Percentiles rank a stretch among this genome's conserved stretches.
Conservation (phyloP, 2,113 vertebrate species). For the Natator depressus region DNA sequence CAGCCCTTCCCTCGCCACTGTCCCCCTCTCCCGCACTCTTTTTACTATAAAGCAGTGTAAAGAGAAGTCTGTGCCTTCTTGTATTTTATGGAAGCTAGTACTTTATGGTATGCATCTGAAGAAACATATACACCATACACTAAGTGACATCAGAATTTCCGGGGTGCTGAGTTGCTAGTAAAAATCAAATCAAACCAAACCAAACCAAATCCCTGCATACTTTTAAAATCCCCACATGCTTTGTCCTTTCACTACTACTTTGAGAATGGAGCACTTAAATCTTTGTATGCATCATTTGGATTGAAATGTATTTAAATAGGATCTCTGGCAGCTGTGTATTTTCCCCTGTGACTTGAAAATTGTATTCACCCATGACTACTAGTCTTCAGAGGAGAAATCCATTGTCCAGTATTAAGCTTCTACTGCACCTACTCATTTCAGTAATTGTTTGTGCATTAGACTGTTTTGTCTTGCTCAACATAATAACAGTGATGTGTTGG, state of each 20-base stretch:
- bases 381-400: slow-evolving; percentile 42
- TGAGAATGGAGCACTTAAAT: slow-evolving; percentile 9
- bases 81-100: neutral
- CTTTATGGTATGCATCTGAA: neutral
- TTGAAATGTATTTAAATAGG: slow-evolving; percentile 60
- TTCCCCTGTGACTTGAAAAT: slow-evolving; percentile 52
- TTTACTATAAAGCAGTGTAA: neutral
- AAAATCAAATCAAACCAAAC: neutral
- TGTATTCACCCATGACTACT: slow-evolving; percentile 38
- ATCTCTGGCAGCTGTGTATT: slow-evolving; percentile 47
- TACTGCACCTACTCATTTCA: slow-evolving; percentile 33
- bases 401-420: slow-evolving; percentile 17
- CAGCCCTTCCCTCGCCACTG: neutral
- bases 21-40: neutral
- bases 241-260: slow-evolving; percentile 11
- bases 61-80: neutral
- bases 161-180: neutral
- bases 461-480: slow-evolving; percentile 37
- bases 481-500: slow-evolving; percentile 51
- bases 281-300: slow-evolving; percentile 66
- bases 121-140: neutral
- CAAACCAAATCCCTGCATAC: neutral
- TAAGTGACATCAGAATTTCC: neutral
- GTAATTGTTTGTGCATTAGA: slow-evolving; percentile 28
- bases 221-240: neutral